Evolutionary conservation across 2,113 vertebrate genomes (phyloP), one percentile per base, ranked within the genome.

Genomic region (Ifrita kowaldi): DNA sequence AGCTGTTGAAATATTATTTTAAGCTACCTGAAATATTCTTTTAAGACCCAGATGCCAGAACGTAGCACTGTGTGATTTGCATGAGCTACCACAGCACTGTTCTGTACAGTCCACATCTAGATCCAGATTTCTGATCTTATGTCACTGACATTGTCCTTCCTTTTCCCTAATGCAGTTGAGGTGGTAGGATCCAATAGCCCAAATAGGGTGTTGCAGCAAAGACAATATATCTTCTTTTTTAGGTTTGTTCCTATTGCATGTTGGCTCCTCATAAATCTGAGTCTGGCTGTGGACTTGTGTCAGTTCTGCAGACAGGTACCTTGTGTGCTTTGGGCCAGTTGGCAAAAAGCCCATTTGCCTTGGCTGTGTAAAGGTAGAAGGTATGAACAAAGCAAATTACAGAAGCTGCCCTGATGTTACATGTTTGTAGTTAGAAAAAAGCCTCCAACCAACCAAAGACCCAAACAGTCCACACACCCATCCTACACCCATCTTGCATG

Each of bases 161-260:
- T 75, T 69, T 42, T 53, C 35, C 13, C 16, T 57, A 13, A 1
- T 9, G 19, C 46, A 70, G 3, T 5, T 47, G 60, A 65, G 27
- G 10, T 87, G 18, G 19, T 39, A 8, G 18, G 46, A 47, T 46
- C 30, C 56, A 49, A 20, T 10, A 74, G 28, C 57, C 35, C 53
- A 47, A 46, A 24, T 0, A 35, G 10, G 16, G 41, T 47, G 13
- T 13, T 69, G 55, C 59, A 83, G 65, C 57, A 67, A 35, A 69
- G 30, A 56, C 55, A 60, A 49, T 6, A 1, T 0, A 5, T 24
- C 3, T 50, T 49, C 11, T 49, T 39, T 62, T 60, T 23, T 11
- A 52, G 10, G 6, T 85, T 65, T 62, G 16, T 65, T 88, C 33
- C 46, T 33, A 4, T 10, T 44, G 27, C 37, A 4, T 13, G 63